These are phyloP conservation scores for Hippocampus kuda DNA, from an alignment of 2,797 vertebrate genomes.

Conservation along the genomic window DNA sequence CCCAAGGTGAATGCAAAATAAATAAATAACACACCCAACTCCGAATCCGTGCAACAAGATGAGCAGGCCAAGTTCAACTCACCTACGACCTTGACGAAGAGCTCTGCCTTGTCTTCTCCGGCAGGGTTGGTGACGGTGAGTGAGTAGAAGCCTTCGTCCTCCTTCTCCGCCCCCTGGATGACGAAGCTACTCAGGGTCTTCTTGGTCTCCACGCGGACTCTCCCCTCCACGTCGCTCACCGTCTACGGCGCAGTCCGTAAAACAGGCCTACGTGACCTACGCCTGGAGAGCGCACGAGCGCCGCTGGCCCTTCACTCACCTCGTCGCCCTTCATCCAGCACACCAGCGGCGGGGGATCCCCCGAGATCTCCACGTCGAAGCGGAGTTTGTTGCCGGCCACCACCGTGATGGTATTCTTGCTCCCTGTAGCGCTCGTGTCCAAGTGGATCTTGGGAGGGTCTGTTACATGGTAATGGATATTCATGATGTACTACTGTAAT, in stretches of 20 bases:
- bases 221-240: slow-evolving; percentile 62
- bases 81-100: slow-evolving; percentile 80
- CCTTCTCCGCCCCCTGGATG: slow-evolving; percentile 75
- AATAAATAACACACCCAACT: too few relatives aligned
- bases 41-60: background rate
- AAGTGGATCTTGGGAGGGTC: slow-evolving; percentile 88
- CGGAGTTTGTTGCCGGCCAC: slow-evolving; percentile 87
- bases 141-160: slow-evolving; percentile 71
- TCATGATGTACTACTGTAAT: background rate
- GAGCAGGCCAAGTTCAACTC: slow-evolving; percentile 24
- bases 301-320: slow-evolving; percentile 49
- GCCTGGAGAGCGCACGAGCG: too few relatives aligned
- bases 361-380: slow-evolving; percentile 77
- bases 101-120: slow-evolving; percentile 74
- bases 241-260: slow-evolving; percentile 46
- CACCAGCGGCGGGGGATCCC: slow-evolving; percentile 78
- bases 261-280: background rate
- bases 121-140: slow-evolving; percentile 77
- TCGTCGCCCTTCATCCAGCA: slow-evolving; percentile 71
- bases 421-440: slow-evolving; percentile 69
- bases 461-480: slow-evolving; percentile 24
- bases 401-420: slow-evolving; percentile 74
- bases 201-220: slow-evolving; percentile 68
- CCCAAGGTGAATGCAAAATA: too few relatives aligned
- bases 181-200: slow-evolving; percentile 74